Base-by-base conservation (phyloP, 2,797 vertebrate genomes). In the Ctenosaura bakeri region DNA sequence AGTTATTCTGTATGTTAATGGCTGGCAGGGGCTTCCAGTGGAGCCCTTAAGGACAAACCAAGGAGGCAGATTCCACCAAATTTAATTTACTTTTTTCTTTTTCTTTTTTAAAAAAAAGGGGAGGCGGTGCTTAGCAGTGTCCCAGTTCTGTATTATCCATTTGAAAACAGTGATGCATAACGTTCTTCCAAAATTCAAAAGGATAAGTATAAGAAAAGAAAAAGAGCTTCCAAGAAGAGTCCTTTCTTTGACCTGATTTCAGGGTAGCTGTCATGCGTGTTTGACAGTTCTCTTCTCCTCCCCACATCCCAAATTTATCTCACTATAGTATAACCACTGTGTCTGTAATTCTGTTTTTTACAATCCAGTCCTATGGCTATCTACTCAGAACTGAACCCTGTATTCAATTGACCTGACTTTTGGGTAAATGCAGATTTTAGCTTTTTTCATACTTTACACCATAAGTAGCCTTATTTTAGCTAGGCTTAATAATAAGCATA, bases 1-100 rank as follows among this genome's bases (percentile, higher is more conserved):
- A 50, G 59, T 66, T 89, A 66, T 38, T 94, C 78, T 93, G 78
- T 64, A 89, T 92, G 88, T 2, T 38, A 93, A 92, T 4, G 64
- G 84, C 20, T 86, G 84, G 74, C 69, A 78, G 85, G 82, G 0
- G 1, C 78, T 94, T 94, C 90, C 88, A 86, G 88, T 86, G 64
- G 85, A 77, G 85, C 0, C 59, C 76, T 71, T 79, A 90, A 96
- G 95, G 93, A 91, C 94, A 93, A 93, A 90, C 62, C 91, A 94
- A 96, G 95, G 94, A 95, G 93, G 90, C 74, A 92, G 88, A 92
- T 32, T 86, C 87, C 80, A 89, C 73, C 0, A 0, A 87, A 54
- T 50, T 38, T 85, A n/a, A 56, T 24, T 38, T 85, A 35, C 1
- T 52, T 71, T 52, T 71, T 66, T 50, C 7, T 42, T 50, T 56